Conservation (phyloP, 2,113 vertebrate genomes). For the Sinocyclocheilus grahami region DNA sequence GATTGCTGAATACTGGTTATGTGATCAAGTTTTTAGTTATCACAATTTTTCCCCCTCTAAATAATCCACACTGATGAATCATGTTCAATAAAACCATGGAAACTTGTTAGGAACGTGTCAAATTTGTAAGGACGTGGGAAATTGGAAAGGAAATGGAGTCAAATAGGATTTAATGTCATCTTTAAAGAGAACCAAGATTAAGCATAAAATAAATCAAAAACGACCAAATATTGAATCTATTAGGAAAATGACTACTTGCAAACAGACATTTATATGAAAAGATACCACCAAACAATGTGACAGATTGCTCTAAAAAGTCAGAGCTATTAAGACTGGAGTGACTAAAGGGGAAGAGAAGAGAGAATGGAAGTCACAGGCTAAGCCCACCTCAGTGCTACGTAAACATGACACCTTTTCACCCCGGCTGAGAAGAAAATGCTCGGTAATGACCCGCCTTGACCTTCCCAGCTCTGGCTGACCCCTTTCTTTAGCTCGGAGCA, state of each 20-base stretch:
- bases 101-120: neutral
- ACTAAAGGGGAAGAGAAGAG: conserved; percentile 4
- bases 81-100: neutral
- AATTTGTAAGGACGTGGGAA: neutral
- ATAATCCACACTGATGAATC: neutral
- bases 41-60: too few species aligned
- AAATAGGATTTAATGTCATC: neutral
- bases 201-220: neutral
- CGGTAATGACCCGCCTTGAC: conserved; percentile 83
- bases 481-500: conserved; percentile 80
- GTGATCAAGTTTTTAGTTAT: neutral
- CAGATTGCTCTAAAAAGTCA: neutral
- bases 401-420: conserved; percentile 62
- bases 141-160: neutral
- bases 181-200: neutral
- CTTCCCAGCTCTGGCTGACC: conserved; percentile 84
- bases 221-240: neutral
- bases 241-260: neutral
- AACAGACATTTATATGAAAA: conserved; percentile 7
- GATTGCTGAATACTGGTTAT: neutral
- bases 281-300: neutral
- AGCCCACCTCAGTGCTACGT: conserved; percentile 57
- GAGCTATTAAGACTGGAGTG: neutral
- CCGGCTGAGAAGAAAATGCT: conserved; percentile 75
- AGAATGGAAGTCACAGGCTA: conserved; percentile 46